Evolutionary conservation across 2,113 vertebrate genomes (phyloP), one percentile per base, ranked within the genome.

Genomic region (Channa maculata): DNA sequence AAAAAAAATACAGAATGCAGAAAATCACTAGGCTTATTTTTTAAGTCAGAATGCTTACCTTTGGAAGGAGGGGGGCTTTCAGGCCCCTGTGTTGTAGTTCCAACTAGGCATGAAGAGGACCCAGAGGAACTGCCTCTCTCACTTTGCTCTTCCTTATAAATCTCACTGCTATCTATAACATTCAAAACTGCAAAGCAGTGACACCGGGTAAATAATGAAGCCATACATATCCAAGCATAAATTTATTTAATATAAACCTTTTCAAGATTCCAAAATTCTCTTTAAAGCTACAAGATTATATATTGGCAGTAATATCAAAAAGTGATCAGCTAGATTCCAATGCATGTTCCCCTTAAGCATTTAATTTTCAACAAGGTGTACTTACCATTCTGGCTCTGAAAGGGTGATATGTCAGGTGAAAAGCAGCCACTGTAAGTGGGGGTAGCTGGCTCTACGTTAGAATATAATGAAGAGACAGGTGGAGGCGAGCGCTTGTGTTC

Each of bases 21-120:
- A 24, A 24, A 24, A 24, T 24, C 24, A 24, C 24, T 24, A 24
- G 24, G 24, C 24, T 24, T 7, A 34, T 65, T 3, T 50, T 65
- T 62, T 3, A 3, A 59, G 53, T 38, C 5, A 46, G 6, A 45
- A 8, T 6, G 12, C 53, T 75, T 57, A 97, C 97, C 95, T 90
- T 87, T 95, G 87, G 93, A 92, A 70, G 89, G 38, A 36, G 87
- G 3, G 5, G 83, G 55, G 77, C 80, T 90, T 3, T 97, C 96
- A 0, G 65, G 34, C 36, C 87, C 91, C 8, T 92, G 93, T 10
- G 97, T 99, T 8, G 97, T 99, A 1, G 97, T 99, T 84, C 97
- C 97, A 3, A 98, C 98, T 51, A 91, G 54, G 6, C 97, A 99
- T 5, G 93, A 82, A 1, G 97, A 99, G 0, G 97, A 98, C 10